Evolutionary conservation across 2,888 invertebrate genomes (phyloP).

Genomic region (Rhogogaster chlorosoma): DNA sequence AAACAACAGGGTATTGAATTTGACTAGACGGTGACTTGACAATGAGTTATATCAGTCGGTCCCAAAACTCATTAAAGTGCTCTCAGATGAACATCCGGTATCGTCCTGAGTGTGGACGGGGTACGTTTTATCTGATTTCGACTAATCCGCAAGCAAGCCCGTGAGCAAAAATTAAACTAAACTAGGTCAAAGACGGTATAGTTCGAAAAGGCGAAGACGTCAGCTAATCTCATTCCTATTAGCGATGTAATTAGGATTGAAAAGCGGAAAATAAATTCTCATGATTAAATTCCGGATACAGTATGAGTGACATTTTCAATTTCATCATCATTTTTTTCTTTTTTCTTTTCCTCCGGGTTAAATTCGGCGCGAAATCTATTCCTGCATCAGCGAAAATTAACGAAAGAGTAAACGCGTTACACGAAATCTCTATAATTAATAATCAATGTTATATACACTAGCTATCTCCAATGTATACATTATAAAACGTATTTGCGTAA

Average conservation of each 20-base stretch:
- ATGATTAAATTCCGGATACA: not conserved
- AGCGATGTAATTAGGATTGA: not conserved
- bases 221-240: not conserved
- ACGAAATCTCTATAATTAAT: not conserved
- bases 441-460: not conserved
- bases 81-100: slow-evolving; percentile 7
- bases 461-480: not conserved
- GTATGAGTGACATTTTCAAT: not conserved
- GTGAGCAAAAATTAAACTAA: not conserved
- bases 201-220: not conserved
- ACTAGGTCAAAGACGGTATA: not conserved
- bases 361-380: not conserved
- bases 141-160: slow-evolving; percentile 4
- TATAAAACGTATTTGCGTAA: slow-evolving; percentile 8
- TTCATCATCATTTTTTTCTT: not conserved
- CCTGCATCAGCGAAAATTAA: not conserved
- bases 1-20: not conserved
- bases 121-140: not conserved
- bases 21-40: not conserved
- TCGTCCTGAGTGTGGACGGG: not conserved
- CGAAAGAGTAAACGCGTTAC: not conserved
- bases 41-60: not conserved
- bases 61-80: slow-evolving; percentile 17
- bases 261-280: not conserved
- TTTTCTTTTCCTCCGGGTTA: not conserved